Evolutionary conservation across 2,797 vertebrate genomes (phyloP), one percentile per base, ranked within the genome.

Genomic region (Sparus aurata): DNA sequence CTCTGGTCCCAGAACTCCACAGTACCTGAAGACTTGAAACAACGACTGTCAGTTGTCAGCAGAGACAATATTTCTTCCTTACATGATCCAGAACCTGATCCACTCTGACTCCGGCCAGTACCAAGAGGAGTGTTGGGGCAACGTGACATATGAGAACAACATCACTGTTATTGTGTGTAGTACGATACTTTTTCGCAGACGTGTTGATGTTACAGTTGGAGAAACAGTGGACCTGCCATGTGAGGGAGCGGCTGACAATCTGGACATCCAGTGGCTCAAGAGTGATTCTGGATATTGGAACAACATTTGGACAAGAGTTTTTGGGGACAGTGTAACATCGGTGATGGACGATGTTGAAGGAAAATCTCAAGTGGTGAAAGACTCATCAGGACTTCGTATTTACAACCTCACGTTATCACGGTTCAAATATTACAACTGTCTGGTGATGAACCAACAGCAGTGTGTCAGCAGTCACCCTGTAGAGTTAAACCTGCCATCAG

Each of bases 161-260:
- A 47, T 47, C 25, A 64, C 5, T 15, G 9, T 74, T 4, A n/a
- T n/a, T n/a, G n/a, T n/a, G n/a, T 73, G 49, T 9, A 15, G 23
- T 4, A n/a, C 12, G 41, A 15, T 10, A 13, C 0, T 3, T 20
- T 0, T 23, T 18, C 13, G 2, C 0, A n/a, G 34, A n/a, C 0
- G 0, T n/a, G 0, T 13, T 15, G 2, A 4, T 9, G 5, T 34
- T 13, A 11, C 4, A 10, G 0, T 27, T n/a, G 8, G 10, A 12
- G 27, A 27, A 27, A 27, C 27, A 27, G 27, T 27, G 27, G 27
- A 27, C 27, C 27, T 27, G 27, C 27, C 4, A 4, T 27, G 27
- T 27, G 27, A 27, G 27, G n/a, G n/a, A n/a, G n/a, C n/a, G n/a
- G n/a, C n/a, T n/a, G n/a, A n/a, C n/a, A n/a, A n/a, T n/a, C n/a